Conservation (phyloP, 2,888 invertebrate genomes). For the Diploptera punctata region DNA sequence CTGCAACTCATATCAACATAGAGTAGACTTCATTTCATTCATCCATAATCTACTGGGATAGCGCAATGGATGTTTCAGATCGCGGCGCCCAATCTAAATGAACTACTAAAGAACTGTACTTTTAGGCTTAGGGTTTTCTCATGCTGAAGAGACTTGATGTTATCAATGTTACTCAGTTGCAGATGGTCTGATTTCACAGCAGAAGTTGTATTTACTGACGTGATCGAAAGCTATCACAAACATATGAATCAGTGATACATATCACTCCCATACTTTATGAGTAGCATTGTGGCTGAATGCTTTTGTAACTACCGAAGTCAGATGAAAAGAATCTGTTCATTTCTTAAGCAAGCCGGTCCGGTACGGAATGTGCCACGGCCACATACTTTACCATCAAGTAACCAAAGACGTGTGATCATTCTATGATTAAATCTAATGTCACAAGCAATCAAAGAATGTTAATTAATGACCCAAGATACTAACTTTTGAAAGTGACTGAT, state of each 20-base stretch:
- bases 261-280: slow-evolving; percentile 10
- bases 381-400: slow-evolving; percentile 7
- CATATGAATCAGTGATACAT: slow-evolving; percentile 9
- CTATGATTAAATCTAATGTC: slow-evolving; percentile 24
- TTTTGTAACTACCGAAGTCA: slow-evolving; percentile 27
- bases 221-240: neutral
- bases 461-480: slow-evolving; percentile 20
- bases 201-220: neutral
- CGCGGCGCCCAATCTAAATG: too few relatives aligned
- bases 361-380: neutral
- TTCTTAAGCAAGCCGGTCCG: neutral
- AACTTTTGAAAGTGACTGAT: slow-evolving; percentile 13
- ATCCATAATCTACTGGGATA: too few relatives aligned
- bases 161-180: too few relatives aligned
- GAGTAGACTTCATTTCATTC: too few relatives aligned
- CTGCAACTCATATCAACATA: too few relatives aligned
- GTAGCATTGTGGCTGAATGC: neutral
- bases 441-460: slow-evolving; percentile 28
- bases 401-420: slow-evolving; percentile 14
- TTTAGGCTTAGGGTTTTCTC: too few relatives aligned
- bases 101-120: too few relatives aligned
- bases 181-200: too few relatives aligned
- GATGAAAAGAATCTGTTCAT: slow-evolving; percentile 12
- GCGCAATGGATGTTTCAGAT: too few relatives aligned
- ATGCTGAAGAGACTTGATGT: too few relatives aligned